phyloP scores from a whole-genome alignment of 2,888 invertebrate genomes.

The Tetrapedia diversipes region DNA sequence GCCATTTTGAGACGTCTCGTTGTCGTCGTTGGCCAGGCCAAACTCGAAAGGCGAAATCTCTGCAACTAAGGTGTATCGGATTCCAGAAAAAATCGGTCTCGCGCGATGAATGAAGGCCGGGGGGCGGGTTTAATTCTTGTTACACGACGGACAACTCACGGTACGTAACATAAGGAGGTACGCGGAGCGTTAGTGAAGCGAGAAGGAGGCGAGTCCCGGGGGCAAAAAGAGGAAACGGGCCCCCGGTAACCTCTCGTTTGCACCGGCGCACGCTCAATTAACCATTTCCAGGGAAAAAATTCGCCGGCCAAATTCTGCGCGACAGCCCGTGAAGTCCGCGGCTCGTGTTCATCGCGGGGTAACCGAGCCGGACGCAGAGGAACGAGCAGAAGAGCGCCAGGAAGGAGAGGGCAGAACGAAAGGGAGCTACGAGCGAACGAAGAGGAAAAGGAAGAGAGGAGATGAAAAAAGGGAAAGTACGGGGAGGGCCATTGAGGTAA shows the following conservation, averaged over 20 bases:
- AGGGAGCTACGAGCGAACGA: constrained; percentile 14
- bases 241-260: constrained; percentile 69
- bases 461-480: constrained; percentile 42
- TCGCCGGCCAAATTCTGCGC: constrained; percentile 79
- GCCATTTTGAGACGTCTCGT: too few species aligned
- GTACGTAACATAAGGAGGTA: constrained; percentile 57
- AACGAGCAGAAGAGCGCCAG: constrained; percentile 1
- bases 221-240: constrained; percentile 60
- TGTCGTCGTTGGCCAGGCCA: too few species aligned
- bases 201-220: constrained; percentile 9
- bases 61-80: constrained; percentile 34
- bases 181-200: constrained; percentile 42
- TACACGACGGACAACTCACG: constrained; percentile 16
- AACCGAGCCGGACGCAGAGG: too few species aligned
- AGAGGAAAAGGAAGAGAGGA: constrained; percentile 7
- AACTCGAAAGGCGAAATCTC: constrained; percentile 12
- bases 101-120: constrained; percentile 16
- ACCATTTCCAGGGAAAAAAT: constrained; percentile 77
- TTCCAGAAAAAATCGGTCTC: constrained; percentile 29
- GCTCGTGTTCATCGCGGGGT: constrained; percentile 77
- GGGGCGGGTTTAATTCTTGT: constrained; percentile 32
- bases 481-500: constrained; percentile 67
- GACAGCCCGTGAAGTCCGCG: constrained; percentile 80
- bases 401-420: constrained; percentile 2
- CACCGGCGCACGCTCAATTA: constrained; percentile 79